Conservation (phyloP, 2,113 vertebrate genomes). For the Tetraodon nigroviridis region DNA sequence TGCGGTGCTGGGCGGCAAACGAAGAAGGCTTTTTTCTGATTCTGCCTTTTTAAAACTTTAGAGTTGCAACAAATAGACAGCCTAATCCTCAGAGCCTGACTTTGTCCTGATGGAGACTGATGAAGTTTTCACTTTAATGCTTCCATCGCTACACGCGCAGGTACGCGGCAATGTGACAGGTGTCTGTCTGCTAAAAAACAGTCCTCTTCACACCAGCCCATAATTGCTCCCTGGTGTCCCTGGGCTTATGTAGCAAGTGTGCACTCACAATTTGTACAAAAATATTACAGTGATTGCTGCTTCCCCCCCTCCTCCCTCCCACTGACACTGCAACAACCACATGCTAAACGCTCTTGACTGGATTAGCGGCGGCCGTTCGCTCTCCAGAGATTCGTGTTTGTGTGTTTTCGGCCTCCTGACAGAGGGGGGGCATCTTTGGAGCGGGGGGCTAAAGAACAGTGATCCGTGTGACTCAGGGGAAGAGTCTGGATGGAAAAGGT, state of each 20-base stretch:
- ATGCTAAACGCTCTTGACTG: not conserved
- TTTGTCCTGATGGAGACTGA: constrained; percentile 21
- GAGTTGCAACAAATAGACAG: constrained; percentile 22
- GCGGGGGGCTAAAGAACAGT: constrained; percentile 11
- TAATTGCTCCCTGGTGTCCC: not conserved
- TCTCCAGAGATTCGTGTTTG: constrained; percentile 17
- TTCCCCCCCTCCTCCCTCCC: too few relatives aligned
- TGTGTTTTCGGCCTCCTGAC: constrained; percentile 11
- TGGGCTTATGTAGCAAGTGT: not conserved
- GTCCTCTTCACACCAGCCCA: too few relatives aligned
- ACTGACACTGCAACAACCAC: too few relatives aligned
- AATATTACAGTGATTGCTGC: not conserved
- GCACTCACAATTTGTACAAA: not conserved
- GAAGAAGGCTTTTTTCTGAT: constrained; percentile 19
- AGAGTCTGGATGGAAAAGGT: constrained; percentile 29
- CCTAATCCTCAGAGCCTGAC: constrained; percentile 29
- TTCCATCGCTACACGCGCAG: not conserved
- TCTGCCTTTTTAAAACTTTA: constrained; percentile 17
- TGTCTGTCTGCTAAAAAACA: too few relatives aligned
- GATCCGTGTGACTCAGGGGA: constrained; percentile 38
- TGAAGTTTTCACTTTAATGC: not conserved
- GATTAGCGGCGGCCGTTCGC: constrained; percentile 7
- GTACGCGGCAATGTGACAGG: too few relatives aligned
- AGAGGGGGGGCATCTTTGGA: constrained; percentile 7
- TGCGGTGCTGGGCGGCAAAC: not conserved